These are phyloP conservation scores for Cephus nigrinus DNA, from an alignment of 2,888 invertebrate species.

Conservation along the genomic window DNA sequence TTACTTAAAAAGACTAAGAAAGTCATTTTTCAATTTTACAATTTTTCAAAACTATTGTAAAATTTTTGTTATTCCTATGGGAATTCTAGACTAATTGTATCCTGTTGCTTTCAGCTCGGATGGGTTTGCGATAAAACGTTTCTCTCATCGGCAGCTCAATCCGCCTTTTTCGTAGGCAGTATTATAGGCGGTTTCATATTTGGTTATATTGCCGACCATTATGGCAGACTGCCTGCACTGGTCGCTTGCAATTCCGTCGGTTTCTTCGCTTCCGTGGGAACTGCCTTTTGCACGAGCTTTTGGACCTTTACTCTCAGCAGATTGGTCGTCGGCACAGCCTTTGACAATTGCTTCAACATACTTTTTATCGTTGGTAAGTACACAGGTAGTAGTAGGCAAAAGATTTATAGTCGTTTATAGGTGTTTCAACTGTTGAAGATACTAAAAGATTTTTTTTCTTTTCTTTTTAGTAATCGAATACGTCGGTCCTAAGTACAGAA, in stretches of 20 bases:
- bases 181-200: constrained; percentile 88
- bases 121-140: constrained; percentile 90
- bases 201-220: constrained; percentile 88
- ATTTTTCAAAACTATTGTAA: not conserved
- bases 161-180: constrained; percentile 89
- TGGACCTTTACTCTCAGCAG: constrained; percentile 83
- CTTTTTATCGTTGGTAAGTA: constrained; percentile 88
- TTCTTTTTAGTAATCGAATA: constrained; percentile 81
- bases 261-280: constrained; percentile 77
- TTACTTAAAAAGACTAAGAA: not conserved
- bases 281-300: constrained; percentile 80
- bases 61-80: not conserved
- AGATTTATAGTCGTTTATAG: not conserved
- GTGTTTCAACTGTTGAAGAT: not conserved
- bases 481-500: constrained; percentile 89
- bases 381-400: not conserved
- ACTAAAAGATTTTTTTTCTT: not conserved
- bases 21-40: not conserved
- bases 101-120: constrained; percentile 71
- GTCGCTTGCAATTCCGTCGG: constrained; percentile 85
- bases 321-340: constrained; percentile 86
- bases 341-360: constrained; percentile 92
- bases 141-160: constrained; percentile 82
- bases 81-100: not conserved
- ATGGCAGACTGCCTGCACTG: constrained; percentile 86